phyloP scores from a whole-genome alignment of 2,797 vertebrate genomes.

The Sus cebifrons region DNA sequence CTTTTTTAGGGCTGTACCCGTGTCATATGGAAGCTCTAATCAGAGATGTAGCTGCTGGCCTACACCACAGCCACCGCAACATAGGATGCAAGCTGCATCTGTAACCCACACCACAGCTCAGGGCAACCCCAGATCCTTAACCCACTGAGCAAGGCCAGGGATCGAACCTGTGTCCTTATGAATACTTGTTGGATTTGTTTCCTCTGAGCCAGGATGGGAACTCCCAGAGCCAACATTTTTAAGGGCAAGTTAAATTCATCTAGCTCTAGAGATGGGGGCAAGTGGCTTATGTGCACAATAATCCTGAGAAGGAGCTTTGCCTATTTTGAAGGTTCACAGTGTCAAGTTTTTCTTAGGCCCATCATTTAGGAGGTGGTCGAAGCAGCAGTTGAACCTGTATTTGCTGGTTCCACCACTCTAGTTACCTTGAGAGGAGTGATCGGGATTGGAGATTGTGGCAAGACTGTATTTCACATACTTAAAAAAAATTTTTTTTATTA shows the following conservation, averaged over 20 bases:
- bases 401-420: background rate
- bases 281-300: background rate
- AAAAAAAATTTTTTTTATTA: no score
- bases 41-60: no score
- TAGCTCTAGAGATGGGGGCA: background rate
- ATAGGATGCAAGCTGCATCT: no score
- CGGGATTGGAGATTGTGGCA: background rate
- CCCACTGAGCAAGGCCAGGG: no score
- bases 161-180: no score
- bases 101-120: no score
- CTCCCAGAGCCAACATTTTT: background rate
- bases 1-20: no score
- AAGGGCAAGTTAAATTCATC: slow-evolving; percentile 7
- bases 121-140: no score
- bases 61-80: no score
- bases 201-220: no score
- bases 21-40: no score
- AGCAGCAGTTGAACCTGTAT: background rate
- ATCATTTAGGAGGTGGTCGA: background rate
- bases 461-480: background rate
- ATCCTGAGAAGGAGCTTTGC: background rate
- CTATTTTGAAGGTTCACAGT: background rate
- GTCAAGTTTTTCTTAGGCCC: background rate
- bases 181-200: no score
- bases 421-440: background rate